A percentile compares a stretch with the other conserved stretches of the same genome.
phyloP scores from a whole-genome alignment of 23 tunicate species.

The Styela clava region DNA sequence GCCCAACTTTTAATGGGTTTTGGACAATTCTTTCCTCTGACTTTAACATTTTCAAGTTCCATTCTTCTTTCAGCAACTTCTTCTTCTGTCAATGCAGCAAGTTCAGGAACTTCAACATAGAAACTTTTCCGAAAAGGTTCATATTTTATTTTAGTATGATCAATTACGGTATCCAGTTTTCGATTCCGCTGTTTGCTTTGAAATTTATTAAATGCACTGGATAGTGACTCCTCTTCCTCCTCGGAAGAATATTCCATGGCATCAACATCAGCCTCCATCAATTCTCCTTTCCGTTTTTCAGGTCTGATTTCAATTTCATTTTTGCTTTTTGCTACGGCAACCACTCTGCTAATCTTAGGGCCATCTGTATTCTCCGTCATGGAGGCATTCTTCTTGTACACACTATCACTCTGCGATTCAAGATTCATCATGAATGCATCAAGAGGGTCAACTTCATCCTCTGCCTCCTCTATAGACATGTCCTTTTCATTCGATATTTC shows the following conservation, averaged over 20 bases:
- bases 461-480: slow-evolving; percentile 19
- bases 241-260: slow-evolving; percentile 97
- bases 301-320: slow-evolving; percentile 14
- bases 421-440: slow-evolving; percentile 97
- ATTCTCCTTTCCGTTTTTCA: slow-evolving; percentile 61
- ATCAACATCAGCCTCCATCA: slow-evolving; percentile 81
- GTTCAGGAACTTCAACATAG: slow-evolving; percentile 94
- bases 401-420: slow-evolving; percentile 24
- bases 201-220: slow-evolving; percentile 74
- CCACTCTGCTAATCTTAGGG: slow-evolving; percentile 78
- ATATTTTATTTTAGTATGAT: slow-evolving; percentile 81
- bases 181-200: slow-evolving; percentile 65
- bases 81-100: slow-evolving; percentile 71
- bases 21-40: slow-evolving; percentile 96
- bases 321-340: slow-evolving; percentile 53
- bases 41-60: slow-evolving; percentile 81
- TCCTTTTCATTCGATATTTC: slow-evolving; percentile 32
- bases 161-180: slow-evolving; percentile 77
- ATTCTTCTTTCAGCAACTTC: slow-evolving; percentile 77
- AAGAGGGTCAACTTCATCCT: slow-evolving; percentile 96
- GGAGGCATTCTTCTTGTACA: neutral
- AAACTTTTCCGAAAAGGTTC: slow-evolving; percentile 82
- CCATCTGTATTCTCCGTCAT: slow-evolving; percentile 35
- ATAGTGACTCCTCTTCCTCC: slow-evolving; percentile 80
- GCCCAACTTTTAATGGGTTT: slow-evolving; percentile 96